phyloP scores from a whole-genome alignment of 2,888 invertebrate species.

The Hemicrepidius hirtus region DNA sequence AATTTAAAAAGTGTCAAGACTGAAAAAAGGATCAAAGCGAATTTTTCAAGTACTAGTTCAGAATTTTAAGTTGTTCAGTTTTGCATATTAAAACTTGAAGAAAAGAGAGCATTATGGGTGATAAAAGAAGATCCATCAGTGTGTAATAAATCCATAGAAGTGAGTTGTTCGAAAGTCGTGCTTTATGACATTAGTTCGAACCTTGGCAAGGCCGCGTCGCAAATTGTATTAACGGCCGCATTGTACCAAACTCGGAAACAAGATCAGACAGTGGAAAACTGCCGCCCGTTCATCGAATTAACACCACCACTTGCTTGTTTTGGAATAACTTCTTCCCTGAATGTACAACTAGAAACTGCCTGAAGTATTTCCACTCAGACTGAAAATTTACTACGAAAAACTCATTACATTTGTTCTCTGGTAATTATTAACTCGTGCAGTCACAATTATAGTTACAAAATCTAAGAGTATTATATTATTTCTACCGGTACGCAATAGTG shows the following conservation, averaged over 20 bases:
- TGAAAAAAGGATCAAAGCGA: no score
- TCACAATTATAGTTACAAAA: no score
- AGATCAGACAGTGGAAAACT: constrained; percentile 52
- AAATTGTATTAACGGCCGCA: constrained; percentile 48
- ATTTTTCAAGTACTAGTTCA: no score
- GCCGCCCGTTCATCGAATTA: constrained; percentile 50
- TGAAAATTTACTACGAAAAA: background rate
- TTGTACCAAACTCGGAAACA: constrained; percentile 47
- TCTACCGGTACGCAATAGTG: no score
- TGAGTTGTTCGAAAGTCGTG: constrained; percentile 39
- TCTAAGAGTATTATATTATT: no score
- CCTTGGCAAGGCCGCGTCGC: constrained; percentile 40
- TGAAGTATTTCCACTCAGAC: background rate
- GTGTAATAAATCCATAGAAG: constrained; percentile 29
- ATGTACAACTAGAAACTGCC: constrained; percentile 27
- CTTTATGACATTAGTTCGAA: constrained; percentile 46
- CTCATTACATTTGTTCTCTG: no score
- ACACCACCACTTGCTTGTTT: constrained; percentile 47
- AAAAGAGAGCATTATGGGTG: background rate
- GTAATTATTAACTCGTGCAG: no score
- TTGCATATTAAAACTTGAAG: constrained; percentile 2
- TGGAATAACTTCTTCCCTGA: constrained; percentile 36
- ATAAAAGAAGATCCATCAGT: constrained; percentile 14
- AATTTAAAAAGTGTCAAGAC: no score
- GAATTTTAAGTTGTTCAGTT: background rate